Conservation (phyloP, 2,113 vertebrate species). For the Sander lucioperca region DNA sequence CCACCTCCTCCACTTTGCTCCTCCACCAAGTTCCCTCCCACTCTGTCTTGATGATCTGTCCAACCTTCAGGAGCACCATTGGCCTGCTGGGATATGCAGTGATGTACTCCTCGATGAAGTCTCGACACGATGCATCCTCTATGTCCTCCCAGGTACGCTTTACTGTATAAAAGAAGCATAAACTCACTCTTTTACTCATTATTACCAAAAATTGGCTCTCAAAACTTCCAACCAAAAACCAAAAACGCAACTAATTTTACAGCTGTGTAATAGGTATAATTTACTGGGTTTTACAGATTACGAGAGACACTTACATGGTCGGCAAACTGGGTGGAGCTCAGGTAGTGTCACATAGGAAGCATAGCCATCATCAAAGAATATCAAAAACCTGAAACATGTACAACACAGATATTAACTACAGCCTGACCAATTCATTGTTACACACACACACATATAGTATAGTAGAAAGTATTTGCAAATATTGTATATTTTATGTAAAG, state of each 20-base stretch:
- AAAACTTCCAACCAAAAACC: background rate
- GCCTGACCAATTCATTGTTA: background rate
- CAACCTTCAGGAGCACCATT: constrained; percentile 96
- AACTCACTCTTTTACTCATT: background rate
- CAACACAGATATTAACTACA: background rate
- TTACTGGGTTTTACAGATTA: background rate
- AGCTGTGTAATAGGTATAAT: background rate
- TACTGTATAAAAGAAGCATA: constrained; percentile 81
- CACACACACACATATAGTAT: too few species aligned
- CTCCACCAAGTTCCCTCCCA: constrained; percentile 99
- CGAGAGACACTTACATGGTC: constrained; percentile 87
- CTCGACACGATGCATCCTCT: constrained; percentile 93
- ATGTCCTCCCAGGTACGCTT: constrained; percentile 96
- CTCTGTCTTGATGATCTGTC: constrained; percentile 97
- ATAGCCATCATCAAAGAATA: constrained; percentile 98
- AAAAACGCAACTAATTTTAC: background rate
- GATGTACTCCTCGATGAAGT: constrained; percentile 98
- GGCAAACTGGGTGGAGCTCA: constrained; percentile 93
- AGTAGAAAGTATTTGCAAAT: background rate
- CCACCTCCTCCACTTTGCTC: constrained; percentile 97
- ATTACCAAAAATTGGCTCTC: background rate
- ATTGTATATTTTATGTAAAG: background rate
- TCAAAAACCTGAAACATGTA: constrained; percentile 89
- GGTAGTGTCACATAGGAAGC: constrained; percentile 94
- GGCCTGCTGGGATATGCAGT: constrained; percentile 96